Base-by-base conservation (phyloP, 2,888 invertebrate species). In the Phrixothrix hirtus region DNA sequence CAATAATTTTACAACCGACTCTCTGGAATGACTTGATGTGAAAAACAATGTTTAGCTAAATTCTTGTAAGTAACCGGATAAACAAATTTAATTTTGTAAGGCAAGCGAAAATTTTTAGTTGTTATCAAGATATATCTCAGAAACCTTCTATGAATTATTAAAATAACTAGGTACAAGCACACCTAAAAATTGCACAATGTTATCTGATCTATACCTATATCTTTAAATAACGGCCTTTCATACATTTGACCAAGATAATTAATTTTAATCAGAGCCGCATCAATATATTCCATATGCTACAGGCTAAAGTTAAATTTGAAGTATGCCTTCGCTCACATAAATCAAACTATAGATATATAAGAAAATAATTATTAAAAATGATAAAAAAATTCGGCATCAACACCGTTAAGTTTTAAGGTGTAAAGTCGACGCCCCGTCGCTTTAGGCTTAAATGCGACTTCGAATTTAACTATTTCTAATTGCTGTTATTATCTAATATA, bases 341-440 rank as follows among this genome's bases (percentile, higher is more conserved):
- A 48, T 48, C 48, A 48, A 17, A 26, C 12, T 10, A 12, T 27
- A 26, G 13, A 41, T 34, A 36, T 43, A 36, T 43, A 32, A 35
- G 32, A 44, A 44, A 44, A 38, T 50, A 50, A 50, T 50, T 50
- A 44, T 32, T 36, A 13, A 50, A 50, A 44, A 43, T 15, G 30
- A 49, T 49, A 27, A 35, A 36, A 49, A 37, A 49, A 42, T 35
- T 49, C 42, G 42, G 49, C 49, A 27, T 41, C 29, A 31, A 31
- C 36, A 21, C 43, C 36, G 42, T 36, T 43, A 43, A 37, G 21
- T 31, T 26, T 27, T 42, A 16, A 12, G 31, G 13, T 43, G n/a
- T 10, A 16, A 13, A 34, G 34, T 26, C 32, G 34, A 43, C 34
- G 32, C 43, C 26, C 34, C 14, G 11, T 9, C 10, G 35, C 35